A percentile compares a stretch with the other conserved stretches of the same genome.
phyloP scores from a whole-genome alignment of 2,888 invertebrate genomes.

The Globia sparganii region DNA sequence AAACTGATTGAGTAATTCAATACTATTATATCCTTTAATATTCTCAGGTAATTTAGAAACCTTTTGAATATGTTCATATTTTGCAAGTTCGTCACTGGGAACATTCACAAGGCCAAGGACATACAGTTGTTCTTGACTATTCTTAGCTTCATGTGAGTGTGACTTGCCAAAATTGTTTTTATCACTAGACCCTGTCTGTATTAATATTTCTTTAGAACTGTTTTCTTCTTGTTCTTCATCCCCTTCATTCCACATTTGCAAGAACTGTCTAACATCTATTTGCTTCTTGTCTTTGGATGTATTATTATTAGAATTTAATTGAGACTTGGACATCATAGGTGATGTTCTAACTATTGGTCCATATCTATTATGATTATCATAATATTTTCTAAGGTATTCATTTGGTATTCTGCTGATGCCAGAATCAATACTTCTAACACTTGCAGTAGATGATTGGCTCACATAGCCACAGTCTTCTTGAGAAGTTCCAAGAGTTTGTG shows the following conservation, averaged over 20 bases:
- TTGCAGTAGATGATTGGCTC: conserved; percentile 86
- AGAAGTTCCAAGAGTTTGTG: conserved; percentile 77
- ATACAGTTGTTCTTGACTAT: conserved; percentile 86
- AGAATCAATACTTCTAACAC: conserved; percentile 85
- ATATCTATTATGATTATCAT: conserved; percentile 81
- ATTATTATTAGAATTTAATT: conserved; percentile 66
- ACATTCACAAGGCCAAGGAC: conserved; percentile 88
- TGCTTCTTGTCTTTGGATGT: conserved; percentile 78
- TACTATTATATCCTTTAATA: conserved; percentile 87
- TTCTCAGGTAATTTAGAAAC: conserved; percentile 89
- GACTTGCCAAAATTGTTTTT: conserved; percentile 69
- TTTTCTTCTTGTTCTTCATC: conserved; percentile 84
- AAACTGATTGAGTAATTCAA: conserved; percentile 87
- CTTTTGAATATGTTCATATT: conserved; percentile 89
- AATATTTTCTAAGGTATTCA: conserved; percentile 79
- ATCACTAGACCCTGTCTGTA: conserved; percentile 70
- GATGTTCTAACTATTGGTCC: conserved; percentile 73
- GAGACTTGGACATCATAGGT: conserved; percentile 71
- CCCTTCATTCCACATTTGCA: conserved; percentile 90
- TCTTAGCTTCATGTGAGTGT: conserved; percentile 72
- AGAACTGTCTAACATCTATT: conserved; percentile 87
- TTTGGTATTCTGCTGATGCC: conserved; percentile 75
- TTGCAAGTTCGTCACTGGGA: conserved; percentile 86
- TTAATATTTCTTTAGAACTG: conserved; percentile 73
- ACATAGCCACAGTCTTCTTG: conserved; percentile 89